Evolutionary conservation across 1,140 invertebrate species (phyloP).

Genomic region (Proctacanthus coquilletti): DNA sequence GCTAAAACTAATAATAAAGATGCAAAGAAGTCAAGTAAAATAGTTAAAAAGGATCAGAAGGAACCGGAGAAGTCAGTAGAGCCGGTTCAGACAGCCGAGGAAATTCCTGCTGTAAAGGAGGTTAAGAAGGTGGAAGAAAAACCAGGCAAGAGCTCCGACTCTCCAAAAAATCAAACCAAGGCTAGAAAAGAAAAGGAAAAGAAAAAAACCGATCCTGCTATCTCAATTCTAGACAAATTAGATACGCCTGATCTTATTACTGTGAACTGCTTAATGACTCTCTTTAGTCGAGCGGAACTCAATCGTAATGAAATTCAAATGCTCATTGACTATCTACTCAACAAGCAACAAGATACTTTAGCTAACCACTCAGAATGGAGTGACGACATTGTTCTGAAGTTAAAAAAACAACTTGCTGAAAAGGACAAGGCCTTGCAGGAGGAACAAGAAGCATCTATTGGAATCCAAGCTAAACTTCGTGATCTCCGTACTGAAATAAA

Average conservation of each 20-base stretch:
- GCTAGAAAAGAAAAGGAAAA: conserved; percentile 19
- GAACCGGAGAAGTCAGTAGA: not conserved
- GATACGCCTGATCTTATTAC: conserved; percentile 19
- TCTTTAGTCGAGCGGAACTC: conserved; percentile 60
- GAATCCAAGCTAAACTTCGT: conserved; percentile 56
- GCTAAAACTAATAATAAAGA: conserved; percentile 30
- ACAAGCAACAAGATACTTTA: conserved; percentile 67
- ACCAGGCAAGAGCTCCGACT: conserved; percentile 13
- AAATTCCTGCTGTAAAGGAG: conserved; percentile 25
- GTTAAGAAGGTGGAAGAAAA: conserved; percentile 23
- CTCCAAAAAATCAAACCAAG: conserved; percentile 21
- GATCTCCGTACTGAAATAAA: conserved; percentile 60
- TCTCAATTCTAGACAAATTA: conserved; percentile 20
- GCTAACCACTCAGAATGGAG: conserved; percentile 67
- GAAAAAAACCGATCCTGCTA: no score
- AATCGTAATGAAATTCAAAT: conserved; percentile 74
- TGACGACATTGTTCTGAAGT: conserved; percentile 66
- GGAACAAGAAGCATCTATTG: conserved; percentile 50
- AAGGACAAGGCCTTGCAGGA: conserved; percentile 57
- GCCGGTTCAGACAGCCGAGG: conserved; percentile 13
- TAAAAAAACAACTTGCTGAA: conserved; percentile 74
- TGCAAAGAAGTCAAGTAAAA: conserved; percentile 25
- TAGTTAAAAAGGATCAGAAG: conserved; percentile 6
- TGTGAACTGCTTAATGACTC: conserved; percentile 50
- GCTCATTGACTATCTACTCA: conserved; percentile 71